Evolutionary conservation across 2,113 vertebrate species (phyloP), one percentile per base, ranked within the genome.

Genomic region (Lethenteron camtschaticum): DNA sequence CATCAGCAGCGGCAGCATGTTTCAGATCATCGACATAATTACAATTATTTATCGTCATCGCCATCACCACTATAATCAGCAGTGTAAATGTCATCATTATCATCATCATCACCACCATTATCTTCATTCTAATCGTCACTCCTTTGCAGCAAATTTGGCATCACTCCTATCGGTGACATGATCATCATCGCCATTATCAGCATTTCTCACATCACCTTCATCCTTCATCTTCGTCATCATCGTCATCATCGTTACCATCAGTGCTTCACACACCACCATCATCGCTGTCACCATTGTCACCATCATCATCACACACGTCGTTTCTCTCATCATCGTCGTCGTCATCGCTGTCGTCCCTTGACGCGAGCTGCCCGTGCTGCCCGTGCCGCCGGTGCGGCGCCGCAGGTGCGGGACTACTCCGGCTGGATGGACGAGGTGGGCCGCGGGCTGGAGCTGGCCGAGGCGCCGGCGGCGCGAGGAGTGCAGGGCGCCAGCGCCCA

Each of bases 351-450:
- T 41, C 41, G 41, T 41, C 41, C 41, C 41, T 41, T 41, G 41
- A 41, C 41, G 41, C 4, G 41, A 6, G 41, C 41, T 7, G 41
- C 41, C 6, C 41, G 41, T 41, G 41, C 41, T 7, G 41, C 41
- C 41, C 41, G 6, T 41, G 41, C 41, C 6, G 41, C 41, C 41
- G 41, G 13, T 69, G 55, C 24, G 16, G 2, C 18, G 57, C 16
- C 73, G 10, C 69, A 85, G 83, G 80, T 79, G 2, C 79, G 79
- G 76, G 83, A 89, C 71, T 88, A 85, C 73, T 75, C 79, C 70
- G 81, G 83, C 63, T 88, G 88, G 88, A 80, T 81, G 57, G 76
- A 80, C 55, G 78, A 83, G 68, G 72, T 85, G 57, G 76, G 76
- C 9, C 79, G 77, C 4, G 79, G 79, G 55, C 85, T 95, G 78